Evolutionary conservation across 2,888 invertebrate genomes (phyloP).

Genomic region (Leucophenga montana): DNA sequence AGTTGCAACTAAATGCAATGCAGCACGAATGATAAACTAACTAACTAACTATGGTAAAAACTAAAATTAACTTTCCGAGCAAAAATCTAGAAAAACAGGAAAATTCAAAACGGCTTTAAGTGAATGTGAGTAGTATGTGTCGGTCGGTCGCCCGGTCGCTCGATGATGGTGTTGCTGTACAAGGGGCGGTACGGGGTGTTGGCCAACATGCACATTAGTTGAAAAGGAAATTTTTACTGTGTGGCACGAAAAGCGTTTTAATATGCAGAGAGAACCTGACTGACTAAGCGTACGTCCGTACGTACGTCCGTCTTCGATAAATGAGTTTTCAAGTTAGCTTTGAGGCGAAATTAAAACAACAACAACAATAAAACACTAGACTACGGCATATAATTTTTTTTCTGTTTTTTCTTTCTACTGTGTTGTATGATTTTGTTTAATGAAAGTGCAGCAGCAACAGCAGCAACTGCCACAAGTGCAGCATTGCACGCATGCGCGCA

Average conservation of each 20-base stretch:
- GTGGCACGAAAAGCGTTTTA: neutral
- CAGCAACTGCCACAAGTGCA: conserved; percentile 4
- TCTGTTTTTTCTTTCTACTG: neutral
- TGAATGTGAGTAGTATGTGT: neutral
- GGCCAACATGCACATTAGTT: neutral
- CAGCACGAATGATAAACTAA: neutral
- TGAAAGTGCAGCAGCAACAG: conserved; percentile 18
- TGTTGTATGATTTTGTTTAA: conserved; percentile 15
- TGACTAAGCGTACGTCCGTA: neutral
- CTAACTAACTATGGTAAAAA: neutral
- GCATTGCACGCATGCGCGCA: conserved; percentile 22
- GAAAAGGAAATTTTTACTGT: conserved; percentile 11
- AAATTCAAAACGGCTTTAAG: neutral
- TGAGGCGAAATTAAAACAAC: conserved; percentile 2
- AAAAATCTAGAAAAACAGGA: conserved; percentile 14
- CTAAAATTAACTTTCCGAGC: neutral
- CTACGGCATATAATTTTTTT: neutral
- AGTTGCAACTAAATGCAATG: neutral
- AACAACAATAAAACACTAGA: neutral
- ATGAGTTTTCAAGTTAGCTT: neutral
- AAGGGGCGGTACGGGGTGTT: too few relatives aligned
- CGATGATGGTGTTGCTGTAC: too few relatives aligned
- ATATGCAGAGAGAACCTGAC: neutral
- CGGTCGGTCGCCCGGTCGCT: too few relatives aligned
- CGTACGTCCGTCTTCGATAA: too few relatives aligned